A percentile compares a stretch with the other conserved stretches of the same genome.
These are phyloP conservation scores for Pyrgilauda ruficollis DNA, from an alignment of 2,113 vertebrate genomes.

Conservation along the genomic window DNA sequence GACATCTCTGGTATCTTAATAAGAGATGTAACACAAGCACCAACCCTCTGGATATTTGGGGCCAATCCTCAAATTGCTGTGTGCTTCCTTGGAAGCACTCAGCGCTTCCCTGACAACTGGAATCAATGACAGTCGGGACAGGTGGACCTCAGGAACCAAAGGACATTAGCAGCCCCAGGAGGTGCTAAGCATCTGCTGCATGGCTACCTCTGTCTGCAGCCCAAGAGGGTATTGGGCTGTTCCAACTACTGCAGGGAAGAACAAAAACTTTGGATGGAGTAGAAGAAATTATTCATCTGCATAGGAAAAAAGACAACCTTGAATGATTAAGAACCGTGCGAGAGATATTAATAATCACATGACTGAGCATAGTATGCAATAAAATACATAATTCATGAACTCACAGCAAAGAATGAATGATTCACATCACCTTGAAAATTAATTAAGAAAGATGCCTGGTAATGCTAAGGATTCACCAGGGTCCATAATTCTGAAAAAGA, in stretches of 20 bases:
- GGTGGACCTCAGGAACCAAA: not conserved
- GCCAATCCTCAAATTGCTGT: not conserved
- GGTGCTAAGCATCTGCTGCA: not conserved
- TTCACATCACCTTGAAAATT: constrained; percentile 28
- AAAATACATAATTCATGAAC: constrained; percentile 51
- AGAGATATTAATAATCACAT: constrained; percentile 45
- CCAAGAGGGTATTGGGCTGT: not conserved
- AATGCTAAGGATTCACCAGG: not conserved
- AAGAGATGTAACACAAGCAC: not conserved
- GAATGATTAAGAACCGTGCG: not conserved
- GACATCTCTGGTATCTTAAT: not conserved
- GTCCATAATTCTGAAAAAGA: not conserved
- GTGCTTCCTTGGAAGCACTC: not conserved
- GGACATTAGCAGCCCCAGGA: not conserved
- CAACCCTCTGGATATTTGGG: not conserved
- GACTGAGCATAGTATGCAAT: constrained; percentile 4
- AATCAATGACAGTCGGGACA: not conserved
- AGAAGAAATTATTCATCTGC: not conserved
- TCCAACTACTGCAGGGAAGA: not conserved
- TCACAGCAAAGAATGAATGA: not conserved
- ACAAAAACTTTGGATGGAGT: not conserved
- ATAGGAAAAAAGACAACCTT: not conserved
- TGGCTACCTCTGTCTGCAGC: not conserved
- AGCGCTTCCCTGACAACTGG: not conserved
- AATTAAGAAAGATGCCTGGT: constrained; percentile 11